Percentiles rank a stretch among this genome's conserved stretches.
Conservation (phyloP, 2,888 invertebrate species). For the Sipha maydis region DNA sequence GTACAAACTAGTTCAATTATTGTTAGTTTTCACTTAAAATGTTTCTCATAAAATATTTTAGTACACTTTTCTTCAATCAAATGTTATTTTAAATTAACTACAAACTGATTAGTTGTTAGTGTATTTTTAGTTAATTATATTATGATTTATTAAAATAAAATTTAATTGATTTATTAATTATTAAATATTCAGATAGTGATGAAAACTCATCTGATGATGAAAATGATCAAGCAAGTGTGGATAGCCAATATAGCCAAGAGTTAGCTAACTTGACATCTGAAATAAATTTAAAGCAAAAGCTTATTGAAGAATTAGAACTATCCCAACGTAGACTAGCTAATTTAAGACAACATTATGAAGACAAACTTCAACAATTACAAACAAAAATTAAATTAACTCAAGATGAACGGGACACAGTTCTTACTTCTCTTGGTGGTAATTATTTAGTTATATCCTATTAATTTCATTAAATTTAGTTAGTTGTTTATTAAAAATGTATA, state of each 20-base stretch:
- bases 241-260: conserved; percentile 72
- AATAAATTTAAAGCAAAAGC: conserved; percentile 92
- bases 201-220: conserved; percentile 68
- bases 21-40: not conserved
- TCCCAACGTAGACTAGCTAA: conserved; percentile 87
- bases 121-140: not conserved
- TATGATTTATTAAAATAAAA: not conserved
- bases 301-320: conserved; percentile 92
- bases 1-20: not conserved
- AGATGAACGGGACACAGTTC: conserved; percentile 89
- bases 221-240: conserved; percentile 69
- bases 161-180: not conserved
- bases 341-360: conserved; percentile 91
- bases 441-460: conserved; percentile 65
- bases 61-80: too few species aligned
- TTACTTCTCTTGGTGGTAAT: conserved; percentile 72
- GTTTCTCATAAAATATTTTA: not conserved
- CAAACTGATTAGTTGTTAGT: not conserved
- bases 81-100: too few species aligned
- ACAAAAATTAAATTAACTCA: conserved; percentile 87
- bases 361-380: conserved; percentile 85
- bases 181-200: conserved; percentile 67
- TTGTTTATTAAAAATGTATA: not conserved
- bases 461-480: conserved; percentile 65
- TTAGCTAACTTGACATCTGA: conserved; percentile 90